Evolutionary conservation across 2,888 invertebrate genomes (phyloP).

Genomic region (Cerceris rybyensis): DNA sequence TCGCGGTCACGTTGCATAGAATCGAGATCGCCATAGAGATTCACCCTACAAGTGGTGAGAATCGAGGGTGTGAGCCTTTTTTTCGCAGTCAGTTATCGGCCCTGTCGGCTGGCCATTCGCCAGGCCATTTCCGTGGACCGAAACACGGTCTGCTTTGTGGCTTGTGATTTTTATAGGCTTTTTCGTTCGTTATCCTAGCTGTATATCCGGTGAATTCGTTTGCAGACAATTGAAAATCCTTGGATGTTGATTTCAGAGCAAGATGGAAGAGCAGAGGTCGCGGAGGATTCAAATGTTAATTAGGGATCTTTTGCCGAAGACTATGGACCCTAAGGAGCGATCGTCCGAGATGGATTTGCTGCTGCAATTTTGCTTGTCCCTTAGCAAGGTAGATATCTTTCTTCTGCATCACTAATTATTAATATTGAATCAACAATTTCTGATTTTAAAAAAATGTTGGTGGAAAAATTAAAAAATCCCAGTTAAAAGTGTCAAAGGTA

Average conservation of each 20-base stretch:
- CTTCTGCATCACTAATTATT: background rate
- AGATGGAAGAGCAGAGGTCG: slow-evolving; percentile 78
- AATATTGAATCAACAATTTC: too few relatives aligned
- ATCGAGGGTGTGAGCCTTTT: background rate
- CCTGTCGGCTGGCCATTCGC: slow-evolving; percentile 1
- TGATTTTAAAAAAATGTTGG: too few relatives aligned
- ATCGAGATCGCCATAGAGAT: background rate
- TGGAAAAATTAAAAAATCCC: too few relatives aligned
- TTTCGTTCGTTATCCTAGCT: background rate
- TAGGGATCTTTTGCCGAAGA: slow-evolving; percentile 78
- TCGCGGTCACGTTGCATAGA: background rate
- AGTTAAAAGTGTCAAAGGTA: too few relatives aligned
- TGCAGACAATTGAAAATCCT: background rate
- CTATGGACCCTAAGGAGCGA: slow-evolving; percentile 78
- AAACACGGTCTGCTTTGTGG: background rate
- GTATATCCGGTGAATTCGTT: background rate
- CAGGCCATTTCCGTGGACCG: background rate
- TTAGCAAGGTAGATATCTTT: slow-evolving; percentile 77
- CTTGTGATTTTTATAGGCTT: background rate
- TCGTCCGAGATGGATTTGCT: slow-evolving; percentile 80
- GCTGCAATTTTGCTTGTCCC: slow-evolving; percentile 80
- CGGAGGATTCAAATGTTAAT: slow-evolving; percentile 79
- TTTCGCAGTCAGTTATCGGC: slow-evolving; percentile 3
- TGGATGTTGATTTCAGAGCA: slow-evolving; percentile 72
- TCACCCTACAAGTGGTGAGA: background rate